These are phyloP conservation scores for Ceratotherium simum DNA, from an alignment of 2,113 vertebrate species.

Conservation along the genomic window DNA sequence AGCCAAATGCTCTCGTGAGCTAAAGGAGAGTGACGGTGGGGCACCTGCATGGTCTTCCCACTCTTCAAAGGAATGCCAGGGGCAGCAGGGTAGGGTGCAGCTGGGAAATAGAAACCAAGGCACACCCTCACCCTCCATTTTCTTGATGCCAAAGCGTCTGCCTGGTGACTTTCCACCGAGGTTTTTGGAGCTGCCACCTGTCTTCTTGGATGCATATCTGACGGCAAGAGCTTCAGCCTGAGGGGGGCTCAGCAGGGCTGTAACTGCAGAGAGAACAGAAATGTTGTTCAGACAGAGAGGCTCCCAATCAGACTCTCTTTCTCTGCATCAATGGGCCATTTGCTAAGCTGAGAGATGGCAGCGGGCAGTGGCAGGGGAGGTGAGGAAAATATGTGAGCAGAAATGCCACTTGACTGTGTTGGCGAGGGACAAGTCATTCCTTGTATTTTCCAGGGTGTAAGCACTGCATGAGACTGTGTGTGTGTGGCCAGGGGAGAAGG, in stretches of 20 bases:
- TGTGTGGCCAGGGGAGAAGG: background rate
- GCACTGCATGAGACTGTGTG: background rate
- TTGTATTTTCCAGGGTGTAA: slow-evolving; percentile 3
- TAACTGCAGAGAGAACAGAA: slow-evolving; percentile 30
- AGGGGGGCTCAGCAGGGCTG: slow-evolving; percentile 74
- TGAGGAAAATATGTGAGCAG: background rate
- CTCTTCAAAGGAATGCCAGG: background rate
- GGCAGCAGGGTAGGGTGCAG: background rate
- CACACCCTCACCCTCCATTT: slow-evolving; percentile 90
- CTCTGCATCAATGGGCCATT: background rate
- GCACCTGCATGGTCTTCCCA: background rate
- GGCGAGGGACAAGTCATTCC: background rate
- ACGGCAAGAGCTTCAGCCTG: slow-evolving; percentile 78
- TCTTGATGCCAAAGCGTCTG: slow-evolving; percentile 92
- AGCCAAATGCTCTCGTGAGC: background rate
- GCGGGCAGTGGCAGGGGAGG: background rate
- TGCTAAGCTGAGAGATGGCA: background rate
- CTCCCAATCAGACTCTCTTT: background rate
- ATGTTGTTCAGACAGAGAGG: background rate
- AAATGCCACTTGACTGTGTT: background rate
- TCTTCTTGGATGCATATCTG: slow-evolving; percentile 95
- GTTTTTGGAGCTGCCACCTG: slow-evolving; percentile 93
- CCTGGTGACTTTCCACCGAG: slow-evolving; percentile 93
- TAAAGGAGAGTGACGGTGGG: background rate
- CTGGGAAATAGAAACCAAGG: background rate